Conservation (phyloP, 2,797 vertebrate species). For the Pempheris klunzingeri region DNA sequence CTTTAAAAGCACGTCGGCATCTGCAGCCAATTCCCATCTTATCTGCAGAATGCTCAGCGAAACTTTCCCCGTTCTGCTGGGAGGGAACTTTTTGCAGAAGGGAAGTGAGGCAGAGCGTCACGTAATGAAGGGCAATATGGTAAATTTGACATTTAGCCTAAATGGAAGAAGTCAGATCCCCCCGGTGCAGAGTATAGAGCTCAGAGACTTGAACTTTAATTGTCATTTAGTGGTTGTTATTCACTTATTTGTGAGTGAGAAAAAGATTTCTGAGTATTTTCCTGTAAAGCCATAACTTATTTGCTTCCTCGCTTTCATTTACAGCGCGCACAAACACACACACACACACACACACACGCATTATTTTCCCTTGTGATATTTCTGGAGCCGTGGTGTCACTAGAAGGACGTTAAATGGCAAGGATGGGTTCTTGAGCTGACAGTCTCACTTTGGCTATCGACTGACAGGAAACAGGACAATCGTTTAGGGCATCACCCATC, state of each 20-base stretch:
- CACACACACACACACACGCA: background rate
- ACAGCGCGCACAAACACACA: background rate
- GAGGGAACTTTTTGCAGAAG: slow-evolving; percentile 35
- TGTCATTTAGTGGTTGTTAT: background rate
- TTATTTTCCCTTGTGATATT: slow-evolving; percentile 10
- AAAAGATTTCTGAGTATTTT: background rate
- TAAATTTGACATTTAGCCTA: slow-evolving; percentile 56
- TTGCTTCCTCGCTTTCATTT: background rate
- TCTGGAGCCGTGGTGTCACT: slow-evolving; percentile 13
- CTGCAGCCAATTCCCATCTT: background rate
- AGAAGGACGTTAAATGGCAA: slow-evolving; percentile 24
- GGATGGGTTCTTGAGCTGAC: slow-evolving; percentile 40
- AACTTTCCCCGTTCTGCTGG: slow-evolving; percentile 12
- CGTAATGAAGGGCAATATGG: slow-evolving; percentile 54
- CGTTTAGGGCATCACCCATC: background rate
- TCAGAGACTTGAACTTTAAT: slow-evolving; percentile 23
- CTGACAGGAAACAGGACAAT: slow-evolving; percentile 27
- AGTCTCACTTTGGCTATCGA: slow-evolving; percentile 25
- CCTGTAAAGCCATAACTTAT: background rate
- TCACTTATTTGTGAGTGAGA: background rate
- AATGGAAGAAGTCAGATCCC: slow-evolving; percentile 25
- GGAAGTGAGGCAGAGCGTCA: slow-evolving; percentile 19
- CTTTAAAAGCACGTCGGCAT: background rate
- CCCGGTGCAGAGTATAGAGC: background rate
- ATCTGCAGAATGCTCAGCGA: background rate